phyloP scores from a whole-genome alignment of 2,797 vertebrate species.

The Ispidina lecontei region DNA sequence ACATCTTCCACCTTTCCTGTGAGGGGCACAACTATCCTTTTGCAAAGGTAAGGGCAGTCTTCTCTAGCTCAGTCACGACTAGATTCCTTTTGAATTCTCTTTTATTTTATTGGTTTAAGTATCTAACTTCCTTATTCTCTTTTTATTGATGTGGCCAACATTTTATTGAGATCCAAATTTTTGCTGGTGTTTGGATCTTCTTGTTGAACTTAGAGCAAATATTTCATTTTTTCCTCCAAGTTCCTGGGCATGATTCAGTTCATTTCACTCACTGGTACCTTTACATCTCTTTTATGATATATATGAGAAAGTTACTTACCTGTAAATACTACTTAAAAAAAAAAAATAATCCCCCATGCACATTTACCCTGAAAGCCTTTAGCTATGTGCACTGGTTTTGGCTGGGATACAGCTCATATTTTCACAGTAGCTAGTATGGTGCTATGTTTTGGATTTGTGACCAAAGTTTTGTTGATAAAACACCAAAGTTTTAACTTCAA shows the following conservation, averaged over 20 bases:
- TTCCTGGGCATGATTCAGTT: background rate
- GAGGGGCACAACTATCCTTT: background rate
- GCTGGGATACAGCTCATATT: background rate
- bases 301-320: background rate
- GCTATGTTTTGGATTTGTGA: background rate
- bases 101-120: background rate
- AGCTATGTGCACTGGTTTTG: background rate
- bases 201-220: background rate
- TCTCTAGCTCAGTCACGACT: background rate
- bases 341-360: background rate
- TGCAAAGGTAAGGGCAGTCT: background rate
- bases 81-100: background rate
- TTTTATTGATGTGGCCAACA: background rate
- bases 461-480: background rate
- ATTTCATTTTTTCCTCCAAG: background rate
- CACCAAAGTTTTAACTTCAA: background rate
- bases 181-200: background rate
- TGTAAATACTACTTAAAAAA: background rate
- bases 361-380: background rate
- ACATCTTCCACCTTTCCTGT: background rate
- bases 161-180: background rate
- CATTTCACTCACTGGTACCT: background rate
- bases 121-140: background rate
- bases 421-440: background rate
- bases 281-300: background rate